phyloP scores from a whole-genome alignment of 2,888 invertebrate genomes.

The Eupithecia subumbrata region DNA sequence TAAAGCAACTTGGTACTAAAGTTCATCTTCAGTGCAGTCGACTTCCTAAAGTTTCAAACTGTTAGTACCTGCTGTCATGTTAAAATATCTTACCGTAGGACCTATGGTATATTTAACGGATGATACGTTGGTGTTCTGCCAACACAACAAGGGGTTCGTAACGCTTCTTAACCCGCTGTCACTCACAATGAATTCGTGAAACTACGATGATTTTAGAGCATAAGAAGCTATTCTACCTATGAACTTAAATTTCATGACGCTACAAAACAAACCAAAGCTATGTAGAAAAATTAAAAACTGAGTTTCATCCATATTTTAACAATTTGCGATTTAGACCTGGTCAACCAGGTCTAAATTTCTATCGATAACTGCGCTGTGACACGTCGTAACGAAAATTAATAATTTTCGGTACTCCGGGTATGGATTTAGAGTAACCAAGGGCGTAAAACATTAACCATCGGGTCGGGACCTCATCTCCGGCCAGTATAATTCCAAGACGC shows the following conservation, averaged over 20 bases:
- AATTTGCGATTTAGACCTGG: too few relatives aligned
- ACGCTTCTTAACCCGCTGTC: neutral
- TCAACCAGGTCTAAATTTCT: neutral
- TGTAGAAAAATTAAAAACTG: too few relatives aligned
- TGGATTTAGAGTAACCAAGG: constrained; percentile 4
- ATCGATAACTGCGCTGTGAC: neutral
- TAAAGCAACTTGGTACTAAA: neutral
- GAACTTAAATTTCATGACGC: neutral
- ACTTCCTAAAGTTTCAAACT: neutral
- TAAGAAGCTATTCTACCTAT: neutral
- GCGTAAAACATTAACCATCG: constrained; percentile 14
- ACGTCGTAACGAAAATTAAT: neutral
- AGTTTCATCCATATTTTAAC: neutral
- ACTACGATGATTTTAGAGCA: neutral
- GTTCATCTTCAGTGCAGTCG: neutral
- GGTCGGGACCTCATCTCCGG: constrained; percentile 1
- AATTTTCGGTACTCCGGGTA: neutral
- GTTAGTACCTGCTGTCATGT: too few relatives aligned
- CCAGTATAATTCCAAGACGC: neutral
- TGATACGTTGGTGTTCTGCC: neutral
- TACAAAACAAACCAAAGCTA: neutral
- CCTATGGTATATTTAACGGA: neutral
- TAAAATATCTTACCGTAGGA: too few relatives aligned
- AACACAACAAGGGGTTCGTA: too few relatives aligned
- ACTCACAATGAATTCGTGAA: neutral